Conservation (phyloP, 2,113 vertebrate genomes). For the Hoplias malabaricus region DNA sequence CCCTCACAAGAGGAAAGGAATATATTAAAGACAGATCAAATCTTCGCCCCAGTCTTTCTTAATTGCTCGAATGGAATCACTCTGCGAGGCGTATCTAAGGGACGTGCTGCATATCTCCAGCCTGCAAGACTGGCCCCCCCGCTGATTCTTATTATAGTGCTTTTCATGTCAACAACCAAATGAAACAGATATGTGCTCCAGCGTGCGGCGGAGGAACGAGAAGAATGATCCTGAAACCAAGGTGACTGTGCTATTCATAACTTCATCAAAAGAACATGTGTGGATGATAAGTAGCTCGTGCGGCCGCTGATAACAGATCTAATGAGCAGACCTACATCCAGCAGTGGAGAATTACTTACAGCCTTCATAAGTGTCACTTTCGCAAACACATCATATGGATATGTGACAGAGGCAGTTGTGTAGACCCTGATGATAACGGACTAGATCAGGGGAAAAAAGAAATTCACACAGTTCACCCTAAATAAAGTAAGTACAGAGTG, state of each 20-base stretch:
- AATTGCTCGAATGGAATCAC: conserved; percentile 39
- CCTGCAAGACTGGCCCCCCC: neutral
- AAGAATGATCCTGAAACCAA: conserved; percentile 5
- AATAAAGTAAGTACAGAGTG: too few relatives aligned
- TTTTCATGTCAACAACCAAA: conserved; percentile 39
- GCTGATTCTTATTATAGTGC: conserved; percentile 40
- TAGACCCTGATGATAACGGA: neutral
- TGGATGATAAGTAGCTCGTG: conserved; percentile 5
- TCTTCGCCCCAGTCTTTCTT: conserved; percentile 34
- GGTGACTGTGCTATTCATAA: conserved; percentile 17
- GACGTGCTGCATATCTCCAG: conserved; percentile 34
- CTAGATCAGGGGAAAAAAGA: too few relatives aligned
- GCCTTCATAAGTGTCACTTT: neutral
- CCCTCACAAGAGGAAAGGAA: conserved; percentile 16
- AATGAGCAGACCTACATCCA: neutral
- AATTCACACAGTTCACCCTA: too few relatives aligned
- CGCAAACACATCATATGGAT: too few relatives aligned
- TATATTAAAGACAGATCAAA: conserved; percentile 46
- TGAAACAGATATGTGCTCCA: conserved; percentile 42
- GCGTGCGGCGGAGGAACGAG: neutral
- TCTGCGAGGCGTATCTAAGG: conserved; percentile 35
- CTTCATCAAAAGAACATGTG: conserved; percentile 31
- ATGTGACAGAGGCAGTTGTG: neutral
- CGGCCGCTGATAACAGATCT: conserved; percentile 1
- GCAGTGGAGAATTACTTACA: neutral